Evolutionary conservation across 2,797 vertebrate species (phyloP).

Genomic region (Ctenopoma kingsleyae): DNA sequence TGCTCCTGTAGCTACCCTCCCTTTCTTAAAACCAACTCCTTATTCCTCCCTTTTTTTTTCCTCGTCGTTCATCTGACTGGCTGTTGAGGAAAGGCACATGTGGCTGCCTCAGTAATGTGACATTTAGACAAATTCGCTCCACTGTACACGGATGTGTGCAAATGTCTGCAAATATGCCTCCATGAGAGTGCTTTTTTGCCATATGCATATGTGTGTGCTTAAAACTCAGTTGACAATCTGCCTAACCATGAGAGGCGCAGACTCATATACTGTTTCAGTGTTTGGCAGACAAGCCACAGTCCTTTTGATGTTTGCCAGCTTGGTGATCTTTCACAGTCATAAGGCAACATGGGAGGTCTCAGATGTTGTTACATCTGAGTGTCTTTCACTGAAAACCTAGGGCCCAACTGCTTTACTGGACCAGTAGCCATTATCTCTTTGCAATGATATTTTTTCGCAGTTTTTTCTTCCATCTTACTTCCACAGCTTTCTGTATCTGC

Average conservation of each 20-base stretch:
- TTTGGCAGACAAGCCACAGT: conserved; percentile 54
- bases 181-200: conserved; percentile 9
- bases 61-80: conserved; percentile 53
- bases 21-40: conserved; percentile 40
- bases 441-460: conserved; percentile 8
- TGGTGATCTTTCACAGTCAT: conserved; percentile 31
- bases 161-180: conserved; percentile 38
- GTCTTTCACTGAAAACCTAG: conserved; percentile 52
- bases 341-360: conserved; percentile 40
- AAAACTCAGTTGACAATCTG: conserved; percentile 55
- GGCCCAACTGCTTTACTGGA: conserved; percentile 32
- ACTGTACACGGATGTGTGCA: conserved; percentile 36
- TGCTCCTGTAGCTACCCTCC: conserved; percentile 24
- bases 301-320: conserved; percentile 64
- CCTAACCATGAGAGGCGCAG: conserved; percentile 31
- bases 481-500: not conserved
- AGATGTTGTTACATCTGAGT: conserved; percentile 49
- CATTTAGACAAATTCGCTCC: conserved; percentile 71
- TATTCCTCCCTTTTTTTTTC: not conserved
- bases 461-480: conserved; percentile 2
- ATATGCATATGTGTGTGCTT: conserved; percentile 32
- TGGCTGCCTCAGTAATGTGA: conserved; percentile 62
- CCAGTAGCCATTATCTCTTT: conserved; percentile 44
- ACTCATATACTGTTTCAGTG: conserved; percentile 15
- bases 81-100: conserved; percentile 54